Percentiles rank a stretch among this genome's conserved stretches.
phyloP scores from a whole-genome alignment of 2,888 invertebrate genomes.

The Timandra comae region DNA sequence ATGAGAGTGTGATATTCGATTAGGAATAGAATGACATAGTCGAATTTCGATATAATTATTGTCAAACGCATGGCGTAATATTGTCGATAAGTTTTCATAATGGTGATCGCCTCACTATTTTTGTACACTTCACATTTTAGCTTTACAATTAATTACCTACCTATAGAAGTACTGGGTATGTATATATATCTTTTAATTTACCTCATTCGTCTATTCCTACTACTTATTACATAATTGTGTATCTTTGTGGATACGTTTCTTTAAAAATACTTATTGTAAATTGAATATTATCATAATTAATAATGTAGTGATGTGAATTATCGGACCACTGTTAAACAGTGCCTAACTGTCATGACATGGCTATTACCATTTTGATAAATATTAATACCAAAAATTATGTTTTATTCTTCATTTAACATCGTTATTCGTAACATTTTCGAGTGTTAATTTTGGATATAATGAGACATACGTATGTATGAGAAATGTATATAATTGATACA shows the following conservation, averaged over 20 bases:
- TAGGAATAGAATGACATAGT: constrained; percentile 51
- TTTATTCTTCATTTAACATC: constrained; percentile 3
- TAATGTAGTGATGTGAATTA: constrained; percentile 3
- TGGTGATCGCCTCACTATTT: constrained; percentile 49
- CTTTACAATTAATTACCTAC: constrained; percentile 39
- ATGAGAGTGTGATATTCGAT: constrained; percentile 55
- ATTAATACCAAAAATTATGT: constrained; percentile 48
- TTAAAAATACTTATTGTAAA: constrained; percentile 16
- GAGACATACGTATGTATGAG: constrained; percentile 38
- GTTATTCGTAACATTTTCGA: constrained; percentile 5
- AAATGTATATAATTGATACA: constrained; percentile 8
- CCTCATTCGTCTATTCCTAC: constrained; percentile 63
- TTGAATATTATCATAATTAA: constrained; percentile 19
- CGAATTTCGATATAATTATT: constrained; percentile 44
- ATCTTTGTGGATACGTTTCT: constrained; percentile 44
- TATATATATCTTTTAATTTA: constrained; percentile 42
- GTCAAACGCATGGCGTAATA: constrained; percentile 54
- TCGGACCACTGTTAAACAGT: constrained; percentile 34
- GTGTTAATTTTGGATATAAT: background rate
- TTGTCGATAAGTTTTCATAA: constrained; percentile 38
- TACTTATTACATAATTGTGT: constrained; percentile 30
- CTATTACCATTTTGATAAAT: constrained; percentile 39
- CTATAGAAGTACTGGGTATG: constrained; percentile 35
- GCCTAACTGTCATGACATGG: constrained; percentile 56
- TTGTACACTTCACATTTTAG: constrained; percentile 47